Conservation (phyloP, 1,140 invertebrate species). For the Bombus huntii region DNA sequence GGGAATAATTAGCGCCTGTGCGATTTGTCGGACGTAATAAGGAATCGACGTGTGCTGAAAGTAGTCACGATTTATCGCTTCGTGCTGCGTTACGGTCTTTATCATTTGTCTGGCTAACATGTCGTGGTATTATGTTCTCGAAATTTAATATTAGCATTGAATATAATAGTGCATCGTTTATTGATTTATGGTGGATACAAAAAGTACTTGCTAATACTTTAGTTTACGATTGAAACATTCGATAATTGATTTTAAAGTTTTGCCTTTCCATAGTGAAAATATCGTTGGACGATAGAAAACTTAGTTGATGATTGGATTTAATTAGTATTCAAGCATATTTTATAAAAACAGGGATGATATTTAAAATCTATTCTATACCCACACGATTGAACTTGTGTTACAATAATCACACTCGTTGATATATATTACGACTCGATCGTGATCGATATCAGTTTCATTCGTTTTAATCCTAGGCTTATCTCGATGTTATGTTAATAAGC, state of each 20-base stretch:
- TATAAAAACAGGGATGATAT: neutral
- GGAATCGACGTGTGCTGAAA: neutral
- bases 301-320: too few species aligned
- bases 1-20: conserved; percentile 62
- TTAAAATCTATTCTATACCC: too few species aligned
- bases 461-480: neutral
- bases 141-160: neutral
- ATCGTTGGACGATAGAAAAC: too few species aligned
- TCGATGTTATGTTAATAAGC: neutral
- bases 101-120: neutral
- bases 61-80: neutral
- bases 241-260: too few species aligned
- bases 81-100: neutral
- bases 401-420: too few species aligned
- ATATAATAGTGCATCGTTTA: neutral
- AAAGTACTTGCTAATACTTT: neutral
- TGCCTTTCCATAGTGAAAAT: too few species aligned
- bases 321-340: neutral
- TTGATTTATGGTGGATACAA: neutral
- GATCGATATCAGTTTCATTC: too few species aligned
- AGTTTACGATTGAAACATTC: too few species aligned
- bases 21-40: neutral
- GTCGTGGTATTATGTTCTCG: neutral
- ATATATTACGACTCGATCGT: neutral
- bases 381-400: too few species aligned